phyloP scores from a whole-genome alignment of 2,113 vertebrate genomes.

The Gadus chalcogrammus region DNA sequence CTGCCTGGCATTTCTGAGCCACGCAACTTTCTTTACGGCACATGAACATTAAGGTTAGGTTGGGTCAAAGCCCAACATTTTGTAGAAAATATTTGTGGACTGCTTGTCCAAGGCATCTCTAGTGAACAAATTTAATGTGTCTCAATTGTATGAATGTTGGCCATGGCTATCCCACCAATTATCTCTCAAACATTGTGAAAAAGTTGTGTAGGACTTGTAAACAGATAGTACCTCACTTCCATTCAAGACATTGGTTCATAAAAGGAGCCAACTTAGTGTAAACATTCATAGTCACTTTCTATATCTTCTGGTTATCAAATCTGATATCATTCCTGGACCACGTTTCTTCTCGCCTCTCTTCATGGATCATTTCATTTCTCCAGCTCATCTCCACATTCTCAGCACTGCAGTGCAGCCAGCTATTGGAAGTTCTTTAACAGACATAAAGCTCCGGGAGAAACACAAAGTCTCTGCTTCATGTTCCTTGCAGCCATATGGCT shows the following conservation, averaged over 20 bases:
- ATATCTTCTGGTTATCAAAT: conserved; percentile 30
- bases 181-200: conserved; percentile 22
- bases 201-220: conserved; percentile 32
- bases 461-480: neutral
- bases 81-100: conserved; percentile 42
- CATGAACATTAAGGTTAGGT: conserved; percentile 40
- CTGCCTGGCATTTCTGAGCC: conserved; percentile 18
- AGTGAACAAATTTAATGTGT: neutral
- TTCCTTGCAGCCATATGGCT: too few relatives aligned
- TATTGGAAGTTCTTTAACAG: conserved; percentile 24
- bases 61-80: conserved; percentile 58
- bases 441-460: too few relatives aligned
- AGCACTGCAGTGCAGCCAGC: conserved; percentile 25
- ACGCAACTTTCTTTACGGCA: conserved; percentile 51
- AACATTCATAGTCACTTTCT: conserved; percentile 44
- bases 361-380: conserved; percentile 31
- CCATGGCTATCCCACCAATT: conserved; percentile 34
- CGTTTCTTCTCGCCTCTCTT: conserved; percentile 12
- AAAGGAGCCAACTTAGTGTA: conserved; percentile 34
- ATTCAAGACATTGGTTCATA: conserved; percentile 38
- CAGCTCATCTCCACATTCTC: conserved; percentile 29
- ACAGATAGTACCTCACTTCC: conserved; percentile 30
- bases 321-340: conserved; percentile 26
- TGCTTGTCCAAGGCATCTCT: neutral
- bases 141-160: conserved; percentile 27